Percentiles rank a stretch among this genome's conserved stretches.
phyloP scores from a whole-genome alignment of 2,797 vertebrate genomes.

The Pogoniulus pusillus region DNA sequence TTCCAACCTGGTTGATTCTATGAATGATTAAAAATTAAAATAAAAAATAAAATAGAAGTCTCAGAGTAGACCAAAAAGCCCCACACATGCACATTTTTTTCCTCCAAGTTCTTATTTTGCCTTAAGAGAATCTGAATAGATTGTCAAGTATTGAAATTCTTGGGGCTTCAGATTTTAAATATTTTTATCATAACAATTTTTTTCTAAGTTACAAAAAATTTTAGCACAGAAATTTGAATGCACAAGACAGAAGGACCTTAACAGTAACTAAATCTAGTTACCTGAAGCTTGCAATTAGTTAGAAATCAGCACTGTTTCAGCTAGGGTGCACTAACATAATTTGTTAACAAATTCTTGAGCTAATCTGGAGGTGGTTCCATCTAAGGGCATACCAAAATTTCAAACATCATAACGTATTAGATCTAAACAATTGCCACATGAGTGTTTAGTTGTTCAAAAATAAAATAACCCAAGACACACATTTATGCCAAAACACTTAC shows the following conservation, averaged over 20 bases:
- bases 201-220: neutral
- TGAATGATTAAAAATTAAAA: too few species aligned
- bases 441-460: neutral
- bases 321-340: neutral
- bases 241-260: neutral
- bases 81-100: neutral
- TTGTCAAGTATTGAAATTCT: neutral
- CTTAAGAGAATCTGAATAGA: neutral
- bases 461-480: neutral
- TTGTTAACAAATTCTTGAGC: neutral
- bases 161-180: neutral
- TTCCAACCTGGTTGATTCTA: too few species aligned
- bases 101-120: neutral
- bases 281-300: neutral
- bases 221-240: neutral
- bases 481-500: neutral
- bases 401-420: neutral
- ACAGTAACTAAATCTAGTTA: neutral
- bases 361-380: neutral
- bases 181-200: neutral
- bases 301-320: neutral
- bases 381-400: neutral
- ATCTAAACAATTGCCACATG: neutral
- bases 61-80: neutral
- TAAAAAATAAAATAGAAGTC: neutral